Evolutionary conservation across 1,140 invertebrate species (phyloP).

Genomic region (Luehdorfia chinensis): DNA sequence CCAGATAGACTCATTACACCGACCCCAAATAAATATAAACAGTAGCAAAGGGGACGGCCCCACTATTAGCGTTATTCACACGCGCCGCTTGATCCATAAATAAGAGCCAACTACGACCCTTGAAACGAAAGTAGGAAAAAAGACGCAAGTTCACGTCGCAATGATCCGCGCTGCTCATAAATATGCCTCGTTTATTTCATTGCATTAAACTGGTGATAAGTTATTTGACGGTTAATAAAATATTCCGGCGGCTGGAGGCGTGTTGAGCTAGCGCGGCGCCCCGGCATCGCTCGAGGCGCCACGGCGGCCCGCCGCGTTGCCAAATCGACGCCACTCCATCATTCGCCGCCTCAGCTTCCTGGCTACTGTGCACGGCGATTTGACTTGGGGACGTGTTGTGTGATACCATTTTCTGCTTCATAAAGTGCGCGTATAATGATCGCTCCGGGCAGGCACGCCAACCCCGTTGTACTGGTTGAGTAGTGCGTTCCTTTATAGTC

Average conservation of each 20-base stretch:
- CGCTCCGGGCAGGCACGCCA: constrained; percentile 32
- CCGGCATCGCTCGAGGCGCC: constrained; percentile 35
- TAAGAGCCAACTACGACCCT: constrained; percentile 57
- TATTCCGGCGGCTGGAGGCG: constrained; percentile 13
- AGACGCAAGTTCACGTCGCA: constrained; percentile 48
- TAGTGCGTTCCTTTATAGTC: constrained; percentile 4
- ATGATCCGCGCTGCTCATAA: constrained; percentile 58
- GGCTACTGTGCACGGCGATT: constrained; percentile 38
- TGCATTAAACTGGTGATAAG: constrained; percentile 70
- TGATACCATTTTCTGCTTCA: constrained; percentile 60
- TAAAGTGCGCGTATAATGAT: constrained; percentile 44
- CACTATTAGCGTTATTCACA: constrained; percentile 71
- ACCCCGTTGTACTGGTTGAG: constrained; percentile 19
- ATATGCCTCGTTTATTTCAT: constrained; percentile 65
- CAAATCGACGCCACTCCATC: constrained; percentile 59
- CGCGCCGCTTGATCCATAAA: constrained; percentile 66
- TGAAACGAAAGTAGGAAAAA: constrained; percentile 37
- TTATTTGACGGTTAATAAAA: constrained; percentile 70
- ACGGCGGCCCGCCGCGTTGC: constrained; percentile 42
- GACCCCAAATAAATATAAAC: constrained; percentile 74
- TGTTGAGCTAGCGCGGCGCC: constrained; percentile 34
- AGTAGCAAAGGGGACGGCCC: constrained; percentile 62
- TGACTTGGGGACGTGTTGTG: constrained; percentile 39
- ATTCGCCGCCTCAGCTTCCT: constrained; percentile 42
- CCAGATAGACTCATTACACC: constrained; percentile 68